These are phyloP conservation scores for Dolichotis patagonum DNA, from an alignment of 2,113 vertebrate genomes.

Conservation along the genomic window DNA sequence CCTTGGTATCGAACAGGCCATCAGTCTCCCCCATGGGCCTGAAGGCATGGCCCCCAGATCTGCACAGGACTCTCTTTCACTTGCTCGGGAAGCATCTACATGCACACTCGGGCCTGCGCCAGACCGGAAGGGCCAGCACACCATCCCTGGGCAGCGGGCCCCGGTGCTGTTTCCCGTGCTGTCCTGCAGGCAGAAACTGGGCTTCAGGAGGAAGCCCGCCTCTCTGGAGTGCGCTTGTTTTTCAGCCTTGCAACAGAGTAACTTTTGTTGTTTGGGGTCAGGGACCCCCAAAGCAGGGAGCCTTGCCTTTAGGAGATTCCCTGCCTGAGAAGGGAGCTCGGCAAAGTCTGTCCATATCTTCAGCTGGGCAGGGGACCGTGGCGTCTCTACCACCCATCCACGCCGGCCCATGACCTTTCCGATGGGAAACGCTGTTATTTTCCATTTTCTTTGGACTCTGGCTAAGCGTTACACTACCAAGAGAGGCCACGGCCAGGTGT, in stretches of 20 bases:
- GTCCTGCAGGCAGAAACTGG: neutral
- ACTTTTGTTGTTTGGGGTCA: neutral
- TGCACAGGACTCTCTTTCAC: neutral
- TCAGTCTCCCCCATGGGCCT: neutral
- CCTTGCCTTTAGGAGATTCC: neutral
- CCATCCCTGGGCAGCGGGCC: neutral
- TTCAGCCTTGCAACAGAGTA: neutral
- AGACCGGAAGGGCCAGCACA: neutral
- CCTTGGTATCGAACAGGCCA: neutral
- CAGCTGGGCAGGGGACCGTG: neutral
- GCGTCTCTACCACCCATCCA: neutral
- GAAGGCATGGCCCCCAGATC: neutral
- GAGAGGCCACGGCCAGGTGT: neutral
- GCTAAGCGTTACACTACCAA: neutral
- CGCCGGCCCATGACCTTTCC: neutral
- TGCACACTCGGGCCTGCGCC: neutral
- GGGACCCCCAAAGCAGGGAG: neutral
- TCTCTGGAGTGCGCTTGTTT: neutral
- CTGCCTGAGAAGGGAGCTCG: neutral
- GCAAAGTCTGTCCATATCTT: neutral
- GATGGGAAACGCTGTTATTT: neutral
- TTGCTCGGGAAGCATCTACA: neutral
- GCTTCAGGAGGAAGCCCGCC: neutral
- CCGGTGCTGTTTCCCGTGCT: neutral
- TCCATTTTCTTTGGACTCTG: neutral